Conservation (phyloP, 2,888 invertebrate genomes). For the Tetragonisca angustula region DNA sequence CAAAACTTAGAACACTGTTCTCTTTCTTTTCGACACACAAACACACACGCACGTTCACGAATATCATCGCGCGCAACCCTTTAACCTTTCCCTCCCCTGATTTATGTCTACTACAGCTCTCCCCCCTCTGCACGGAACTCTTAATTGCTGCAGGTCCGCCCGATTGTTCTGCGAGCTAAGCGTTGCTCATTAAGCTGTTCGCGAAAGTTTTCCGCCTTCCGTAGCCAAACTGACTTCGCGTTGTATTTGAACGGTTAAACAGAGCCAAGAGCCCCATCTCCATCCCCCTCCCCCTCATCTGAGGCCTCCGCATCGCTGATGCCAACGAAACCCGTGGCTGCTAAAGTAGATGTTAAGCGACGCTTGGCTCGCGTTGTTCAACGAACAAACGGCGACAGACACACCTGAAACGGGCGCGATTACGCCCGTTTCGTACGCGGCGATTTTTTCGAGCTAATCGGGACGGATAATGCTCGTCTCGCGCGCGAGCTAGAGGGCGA, state of each 20-base stretch:
- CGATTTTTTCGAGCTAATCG: no score
- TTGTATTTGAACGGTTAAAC: constrained; percentile 54
- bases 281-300: no score
- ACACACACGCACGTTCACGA: background rate
- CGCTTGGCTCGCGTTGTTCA: constrained; percentile 8
- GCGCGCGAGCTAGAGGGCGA: no score
- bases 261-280: background rate
- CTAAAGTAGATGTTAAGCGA: constrained; percentile 37
- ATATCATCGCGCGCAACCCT: background rate
- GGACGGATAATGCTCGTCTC: no score
- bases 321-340: constrained; percentile 27
- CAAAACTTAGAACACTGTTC: constrained; percentile 31
- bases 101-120: constrained; percentile 53
- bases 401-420: no score
- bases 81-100: constrained; percentile 19
- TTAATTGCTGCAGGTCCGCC: constrained; percentile 67
- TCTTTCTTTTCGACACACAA: background rate
- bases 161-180: constrained; percentile 67
- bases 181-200: constrained; percentile 68
- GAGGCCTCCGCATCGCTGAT: background rate
- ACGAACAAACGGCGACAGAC: no score
- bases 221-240: constrained; percentile 53
- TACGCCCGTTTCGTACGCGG: no score
- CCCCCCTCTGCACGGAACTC: constrained; percentile 45
- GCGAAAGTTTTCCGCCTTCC: constrained; percentile 59